Percentiles rank a stretch among this genome's conserved stretches.
These are phyloP conservation scores for Brachyistius frenatus DNA, from an alignment of 2,113 vertebrate species.

Conservation along the genomic window DNA sequence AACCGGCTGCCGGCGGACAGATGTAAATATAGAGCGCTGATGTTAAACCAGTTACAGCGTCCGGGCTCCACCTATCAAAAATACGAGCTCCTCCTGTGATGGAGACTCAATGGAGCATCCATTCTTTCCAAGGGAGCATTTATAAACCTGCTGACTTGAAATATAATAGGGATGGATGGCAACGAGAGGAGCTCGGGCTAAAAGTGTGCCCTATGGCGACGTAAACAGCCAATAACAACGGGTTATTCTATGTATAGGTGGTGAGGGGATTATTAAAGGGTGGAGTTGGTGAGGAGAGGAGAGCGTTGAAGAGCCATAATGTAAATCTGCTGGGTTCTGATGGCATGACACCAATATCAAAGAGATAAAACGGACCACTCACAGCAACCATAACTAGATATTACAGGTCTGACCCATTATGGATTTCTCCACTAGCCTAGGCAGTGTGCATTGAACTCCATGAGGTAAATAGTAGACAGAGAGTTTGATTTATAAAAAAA, in stretches of 20 bases:
- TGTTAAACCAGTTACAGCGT: slow-evolving; percentile 18
- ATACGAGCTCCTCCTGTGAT: slow-evolving; percentile 29
- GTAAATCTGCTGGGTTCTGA: neutral
- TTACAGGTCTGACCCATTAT: too few relatives aligned
- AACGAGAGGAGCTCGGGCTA: slow-evolving; percentile 17
- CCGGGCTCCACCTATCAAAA: slow-evolving; percentile 29
- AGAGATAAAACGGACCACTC: neutral
- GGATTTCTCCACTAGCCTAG: too few relatives aligned
- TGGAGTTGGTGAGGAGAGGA: neutral
- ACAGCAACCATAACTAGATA: neutral
- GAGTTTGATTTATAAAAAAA: too few relatives aligned
- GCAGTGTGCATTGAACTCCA: too few relatives aligned
- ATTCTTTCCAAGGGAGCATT: slow-evolving; percentile 45
- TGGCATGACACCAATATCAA: neutral
- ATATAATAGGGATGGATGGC: slow-evolving; percentile 35
- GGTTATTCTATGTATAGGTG: neutral
- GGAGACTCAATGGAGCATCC: slow-evolving; percentile 21
- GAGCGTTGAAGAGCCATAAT: neutral
- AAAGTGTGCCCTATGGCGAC: slow-evolving; percentile 11
- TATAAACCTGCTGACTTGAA: slow-evolving; percentile 55
- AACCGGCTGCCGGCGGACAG: slow-evolving; percentile 24
- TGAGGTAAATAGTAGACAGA: too few relatives aligned
- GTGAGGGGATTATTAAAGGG: neutral
- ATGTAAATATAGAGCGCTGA: slow-evolving; percentile 61
- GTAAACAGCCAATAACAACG: neutral